These are phyloP conservation scores for Psittacara wagleri DNA, from an alignment of 2,113 vertebrate species.

Conservation along the genomic window DNA sequence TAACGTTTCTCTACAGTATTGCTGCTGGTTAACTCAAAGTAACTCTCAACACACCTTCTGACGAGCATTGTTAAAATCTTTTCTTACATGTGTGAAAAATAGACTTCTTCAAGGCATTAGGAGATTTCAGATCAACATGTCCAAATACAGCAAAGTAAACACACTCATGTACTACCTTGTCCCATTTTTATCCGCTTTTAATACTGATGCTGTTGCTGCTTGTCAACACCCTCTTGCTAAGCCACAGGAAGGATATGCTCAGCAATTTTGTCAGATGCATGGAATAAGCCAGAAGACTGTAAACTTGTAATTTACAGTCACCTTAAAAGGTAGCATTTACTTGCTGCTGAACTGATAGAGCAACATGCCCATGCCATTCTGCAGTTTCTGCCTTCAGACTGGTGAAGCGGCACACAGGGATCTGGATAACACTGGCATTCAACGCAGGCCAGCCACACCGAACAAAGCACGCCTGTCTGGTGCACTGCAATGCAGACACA, in stretches of 20 bases:
- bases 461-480: accelerated
- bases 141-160: neutral
- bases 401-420: accelerated
- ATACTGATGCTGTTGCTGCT: neutral
- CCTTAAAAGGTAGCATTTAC: neutral
- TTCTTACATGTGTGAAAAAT: neutral
- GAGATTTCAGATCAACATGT: neutral
- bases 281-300: neutral
- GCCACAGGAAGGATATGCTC: neutral
- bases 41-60: neutral
- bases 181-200: neutral
- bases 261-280: neutral
- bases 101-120: neutral
- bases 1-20: neutral
- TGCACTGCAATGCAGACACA: accelerated
- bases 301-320: neutral
- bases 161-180: neutral
- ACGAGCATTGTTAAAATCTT: neutral
- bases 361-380: accelerated
- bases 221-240: neutral
- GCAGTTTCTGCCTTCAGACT: neutral
- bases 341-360: neutral
- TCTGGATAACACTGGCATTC: accelerated
- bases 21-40: neutral
- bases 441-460: accelerated